Base-by-base conservation (phyloP, 2,797 vertebrate genomes). In the Anguilla pacifica region DNA sequence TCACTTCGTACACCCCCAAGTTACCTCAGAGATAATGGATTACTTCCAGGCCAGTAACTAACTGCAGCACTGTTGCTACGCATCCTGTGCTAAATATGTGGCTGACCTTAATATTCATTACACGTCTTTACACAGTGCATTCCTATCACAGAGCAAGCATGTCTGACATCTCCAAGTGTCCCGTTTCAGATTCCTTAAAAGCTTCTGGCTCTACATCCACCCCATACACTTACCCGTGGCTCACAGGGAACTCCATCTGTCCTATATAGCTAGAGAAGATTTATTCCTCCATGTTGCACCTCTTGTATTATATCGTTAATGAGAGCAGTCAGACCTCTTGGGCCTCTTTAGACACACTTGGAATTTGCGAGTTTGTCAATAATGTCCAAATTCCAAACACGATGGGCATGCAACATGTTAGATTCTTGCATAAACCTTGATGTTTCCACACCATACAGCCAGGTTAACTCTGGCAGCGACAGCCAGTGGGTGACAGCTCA, bases 401-500 rank as follows among this genome's bases (percentile, higher is more conserved):
- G 46, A 85, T 86, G 89, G 86, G 92, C 96, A 95, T 96, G 95
- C 96, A 95, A 90, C 89, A 92, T 11, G 89, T 94, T 93, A 93
- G 93, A 84, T 64, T 51, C 83, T 86, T 77, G 49, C 84, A 90
- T 57, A 84, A 88, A 89, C 89, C 72, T 87, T 88, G 11, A 85
- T 51, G 79, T 92, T 94, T 91, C 91, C 93, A 96, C 95, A 95
- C 92, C 93, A 96, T 93, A 93, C 92, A 97, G 95, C 92, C 94
- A 94, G 90, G 94, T 95, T 96, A 96, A 93, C 91, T 94, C 89
- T 93, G 90, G 93, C 92, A 93, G 93, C 94, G 92, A 91, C 92
- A 91, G 92, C 93, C 93, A 94, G 93, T 92, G 91, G 87, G 83
- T 90, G 86, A 89, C 89, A 88, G 87, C 88, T 86, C 70, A 87